Base-by-base conservation (phyloP, 2,113 vertebrate species). In the Silurus glanis region DNA sequence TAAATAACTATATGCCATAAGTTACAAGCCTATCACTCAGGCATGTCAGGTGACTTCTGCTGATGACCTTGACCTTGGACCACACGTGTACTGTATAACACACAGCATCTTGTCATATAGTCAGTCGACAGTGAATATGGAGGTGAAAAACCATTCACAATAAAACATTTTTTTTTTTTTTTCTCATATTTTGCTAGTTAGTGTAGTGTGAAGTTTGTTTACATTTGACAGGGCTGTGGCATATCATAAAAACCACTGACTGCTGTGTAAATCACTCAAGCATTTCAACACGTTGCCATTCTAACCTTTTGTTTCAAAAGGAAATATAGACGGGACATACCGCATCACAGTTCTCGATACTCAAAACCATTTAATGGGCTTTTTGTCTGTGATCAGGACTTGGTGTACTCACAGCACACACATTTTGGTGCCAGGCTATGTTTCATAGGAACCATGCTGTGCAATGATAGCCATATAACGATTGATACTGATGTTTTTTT, bases 401-500 rank as follows among this genome's bases (percentile, higher is more conserved):
- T 25, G 49, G 13, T 51, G 8, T 49, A 9, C 2, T n/a, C 19
- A 21, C 10, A 75, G 8, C 37, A 51, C 55, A 37, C 10, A 56
- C 7, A 56, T 80, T 53, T 56, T 51, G 28, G 56, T 72, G 25
- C 83, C 72, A 84, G 19, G 45, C 56, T 16, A 84, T 84, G 66
- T 17, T 17, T 69, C 64, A 83, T 76, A 64, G 17, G 13, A 55
- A 21, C n/a, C 25, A 23, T 69, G 23, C 84, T 67, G 25, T 66
- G 28, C 5, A 19, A 28, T 56, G 59, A 5, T 28, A 64, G 10
- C 51, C 17, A 37, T 80, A 23, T 9, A 6, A 79, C 56, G 28
- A 90, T 89, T 69, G 25, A 90, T 91, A 64, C 49, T 87, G 75
- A 90, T 87, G 80, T 84, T 86, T 93, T 80, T 37, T 37, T 37